A percentile compares a stretch with the other conserved stretches of the same genome.
These are phyloP conservation scores for Nomia melanderi DNA, from an alignment of 1,140 invertebrate species.

Conservation along the genomic window DNA sequence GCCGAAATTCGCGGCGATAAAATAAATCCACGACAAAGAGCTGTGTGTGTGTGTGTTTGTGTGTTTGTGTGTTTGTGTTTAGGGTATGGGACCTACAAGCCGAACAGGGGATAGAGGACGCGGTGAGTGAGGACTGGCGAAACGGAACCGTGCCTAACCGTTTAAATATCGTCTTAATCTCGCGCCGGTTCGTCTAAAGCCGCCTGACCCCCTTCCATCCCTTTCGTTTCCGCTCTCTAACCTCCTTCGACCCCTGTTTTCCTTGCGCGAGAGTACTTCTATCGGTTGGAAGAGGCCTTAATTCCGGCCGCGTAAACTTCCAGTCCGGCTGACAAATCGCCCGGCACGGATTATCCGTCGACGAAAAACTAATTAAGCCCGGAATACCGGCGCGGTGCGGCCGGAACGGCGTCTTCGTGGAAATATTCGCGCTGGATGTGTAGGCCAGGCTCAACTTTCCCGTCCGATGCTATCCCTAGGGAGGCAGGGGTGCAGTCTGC, in stretches of 20 bases:
- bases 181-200: conserved; percentile 47
- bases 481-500: neutral
- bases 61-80: no score
- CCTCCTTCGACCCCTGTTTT: no score
- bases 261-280: no score
- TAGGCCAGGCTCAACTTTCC: neutral
- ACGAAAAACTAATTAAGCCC: conserved; percentile 57
- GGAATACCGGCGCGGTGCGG: conserved; percentile 7
- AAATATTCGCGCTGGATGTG: conserved; percentile 8
- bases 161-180: conserved; percentile 70
- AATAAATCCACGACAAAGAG: conserved; percentile 59
- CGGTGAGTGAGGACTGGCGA: conserved; percentile 39
- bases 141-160: conserved; percentile 50
- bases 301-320: conserved; percentile 46
- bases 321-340: conserved; percentile 43
- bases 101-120: no score
- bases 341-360: conserved; percentile 47
- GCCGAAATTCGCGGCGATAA: conserved; percentile 35
- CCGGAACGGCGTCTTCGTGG: neutral
- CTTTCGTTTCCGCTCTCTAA: no score
- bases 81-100: no score
- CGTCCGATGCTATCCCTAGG: neutral
- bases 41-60: no score
- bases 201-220: conserved; percentile 46
- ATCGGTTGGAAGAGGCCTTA: conserved; percentile 19